Percentiles rank a stretch among this genome's conserved stretches.
Evolutionary conservation across 2,888 invertebrate genomes (phyloP).

Genomic region (Phorcus lineatus): DNA sequence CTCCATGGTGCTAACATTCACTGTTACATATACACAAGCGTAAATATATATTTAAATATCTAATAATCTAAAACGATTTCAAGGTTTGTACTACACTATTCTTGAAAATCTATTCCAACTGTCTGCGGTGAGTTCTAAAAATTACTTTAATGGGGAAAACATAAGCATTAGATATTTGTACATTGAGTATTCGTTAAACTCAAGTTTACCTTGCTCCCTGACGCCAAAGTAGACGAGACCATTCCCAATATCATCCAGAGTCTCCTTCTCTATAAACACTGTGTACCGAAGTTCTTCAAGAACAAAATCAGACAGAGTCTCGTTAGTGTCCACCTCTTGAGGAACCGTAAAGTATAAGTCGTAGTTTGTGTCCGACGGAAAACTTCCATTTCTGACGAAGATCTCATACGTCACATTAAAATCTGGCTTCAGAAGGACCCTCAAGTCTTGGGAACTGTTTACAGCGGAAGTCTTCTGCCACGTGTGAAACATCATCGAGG

Average conservation of each 20-base stretch:
- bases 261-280: conserved; percentile 38
- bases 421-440: conserved; percentile 33
- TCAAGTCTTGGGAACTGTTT: conserved; percentile 3
- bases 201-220: conserved; percentile 41
- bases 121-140: too few species aligned
- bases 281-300: conserved; percentile 37
- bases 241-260: conserved; percentile 38
- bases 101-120: too few species aligned
- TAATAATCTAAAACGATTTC: too few species aligned
- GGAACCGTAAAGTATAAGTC: conserved; percentile 42
- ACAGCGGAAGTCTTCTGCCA: not conserved
- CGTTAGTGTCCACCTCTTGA: not conserved
- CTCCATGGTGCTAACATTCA: not conserved
- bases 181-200: too few species aligned
- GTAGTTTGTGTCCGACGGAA: conserved; percentile 44
- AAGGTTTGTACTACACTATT: too few species aligned
- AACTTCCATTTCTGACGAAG: conserved; percentile 42
- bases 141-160: too few species aligned
- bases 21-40: not conserved
- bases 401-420: conserved; percentile 39
- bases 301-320: conserved; percentile 3
- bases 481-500: conserved; percentile 39
- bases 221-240: conserved; percentile 55
- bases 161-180: too few species aligned
- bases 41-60: too few species aligned